A percentile compares a stretch with the other conserved stretches of the same genome.
Conservation (phyloP, 2,113 vertebrate species). For the Gymnorhina tibicen region DNA sequence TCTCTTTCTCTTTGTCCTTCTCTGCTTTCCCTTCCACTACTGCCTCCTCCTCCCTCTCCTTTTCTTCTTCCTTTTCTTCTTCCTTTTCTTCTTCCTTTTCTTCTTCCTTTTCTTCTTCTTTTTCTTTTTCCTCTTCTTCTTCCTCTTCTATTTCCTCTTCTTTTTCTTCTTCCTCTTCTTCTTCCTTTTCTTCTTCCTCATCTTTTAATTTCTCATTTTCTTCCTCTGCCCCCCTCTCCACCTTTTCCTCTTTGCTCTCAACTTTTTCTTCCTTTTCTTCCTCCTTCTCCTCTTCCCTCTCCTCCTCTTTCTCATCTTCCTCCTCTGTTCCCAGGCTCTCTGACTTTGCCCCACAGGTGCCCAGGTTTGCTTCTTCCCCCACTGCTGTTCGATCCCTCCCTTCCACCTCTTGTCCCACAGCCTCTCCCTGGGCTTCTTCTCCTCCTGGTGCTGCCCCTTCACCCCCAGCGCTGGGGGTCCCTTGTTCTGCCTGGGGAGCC, state of each 20-base stretch:
- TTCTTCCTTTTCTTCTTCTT: fast-evolving
- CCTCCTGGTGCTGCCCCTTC: neutral
- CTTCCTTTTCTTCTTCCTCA: too few relatives aligned
- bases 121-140: fast-evolving
- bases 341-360: neutral
- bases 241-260: fast-evolving
- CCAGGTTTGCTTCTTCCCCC: neutral
- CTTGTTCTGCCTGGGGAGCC: neutral
- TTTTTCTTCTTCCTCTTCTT: neutral
- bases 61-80: fast-evolving
- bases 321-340: neutral
- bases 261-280: neutral
- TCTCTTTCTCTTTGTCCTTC: neutral
- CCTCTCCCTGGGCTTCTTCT: neutral
- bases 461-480: neutral
- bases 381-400: neutral
- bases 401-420: neutral
- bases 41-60: neutral
- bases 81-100: neutral
- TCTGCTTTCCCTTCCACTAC: neutral
- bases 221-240: fast-evolving
- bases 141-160: neutral
- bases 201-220: neutral
- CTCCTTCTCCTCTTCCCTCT: neutral
- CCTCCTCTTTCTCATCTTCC: neutral